Conservation (phyloP, 1,140 invertebrate species). For the Penaeus japonicus region DNA sequence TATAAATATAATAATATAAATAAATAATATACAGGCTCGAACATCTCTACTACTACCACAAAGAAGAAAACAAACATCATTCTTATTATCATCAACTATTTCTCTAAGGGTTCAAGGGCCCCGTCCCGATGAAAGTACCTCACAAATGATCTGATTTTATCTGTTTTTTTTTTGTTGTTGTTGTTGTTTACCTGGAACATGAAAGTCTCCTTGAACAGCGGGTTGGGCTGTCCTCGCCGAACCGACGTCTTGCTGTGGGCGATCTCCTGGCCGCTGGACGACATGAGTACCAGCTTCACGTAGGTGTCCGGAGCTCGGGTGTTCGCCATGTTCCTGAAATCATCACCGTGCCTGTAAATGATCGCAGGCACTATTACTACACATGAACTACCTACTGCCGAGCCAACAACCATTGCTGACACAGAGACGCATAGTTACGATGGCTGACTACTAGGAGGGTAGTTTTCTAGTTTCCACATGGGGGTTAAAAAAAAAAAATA, state of each 20-base stretch:
- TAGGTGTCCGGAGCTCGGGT: constrained; percentile 84
- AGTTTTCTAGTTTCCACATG: too few species aligned
- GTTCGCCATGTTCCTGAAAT: constrained; percentile 54
- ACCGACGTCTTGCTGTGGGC: constrained; percentile 90
- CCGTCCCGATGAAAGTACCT: neutral
- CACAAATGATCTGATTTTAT: too few species aligned
- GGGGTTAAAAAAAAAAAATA: too few species aligned
- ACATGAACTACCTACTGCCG: neutral
- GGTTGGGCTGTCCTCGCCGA: constrained; percentile 89
- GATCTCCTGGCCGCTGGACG: constrained; percentile 91
- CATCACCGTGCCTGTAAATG: constrained; percentile 54
- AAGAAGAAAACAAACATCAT: neutral
- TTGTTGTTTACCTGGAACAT: constrained; percentile 83
- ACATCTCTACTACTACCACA: neutral
- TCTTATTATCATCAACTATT: neutral
- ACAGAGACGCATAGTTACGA: too few species aligned
- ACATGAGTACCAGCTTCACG: constrained; percentile 89
- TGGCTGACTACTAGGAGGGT: too few species aligned
- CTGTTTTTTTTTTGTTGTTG: too few species aligned
- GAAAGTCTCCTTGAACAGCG: constrained; percentile 94
- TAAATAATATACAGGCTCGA: neutral
- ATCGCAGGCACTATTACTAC: constrained; percentile 34
- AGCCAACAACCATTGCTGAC: too few species aligned
- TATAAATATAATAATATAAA: neutral
- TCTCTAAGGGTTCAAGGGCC: neutral